Evolutionary conservation across 2,888 invertebrate species (phyloP).

Genomic region (Parnassius glacialis): DNA sequence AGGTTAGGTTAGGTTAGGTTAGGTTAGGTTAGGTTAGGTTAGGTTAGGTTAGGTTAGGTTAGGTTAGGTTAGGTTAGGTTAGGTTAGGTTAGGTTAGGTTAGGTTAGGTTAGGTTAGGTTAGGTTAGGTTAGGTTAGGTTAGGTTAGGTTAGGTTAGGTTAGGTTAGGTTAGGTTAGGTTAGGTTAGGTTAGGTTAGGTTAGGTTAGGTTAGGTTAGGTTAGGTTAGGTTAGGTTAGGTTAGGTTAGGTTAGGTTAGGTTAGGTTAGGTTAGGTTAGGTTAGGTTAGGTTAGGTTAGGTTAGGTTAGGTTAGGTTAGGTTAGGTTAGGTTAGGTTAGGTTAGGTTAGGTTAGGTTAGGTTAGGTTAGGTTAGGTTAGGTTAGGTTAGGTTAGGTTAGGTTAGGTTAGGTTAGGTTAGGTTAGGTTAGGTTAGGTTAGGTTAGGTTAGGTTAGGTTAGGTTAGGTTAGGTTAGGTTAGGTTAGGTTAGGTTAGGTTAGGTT

Average conservation of each 20-base stretch:
- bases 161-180: slow-evolving; percentile 22
- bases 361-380: neutral
- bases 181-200: slow-evolving; percentile 7
- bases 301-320: slow-evolving; percentile 22
- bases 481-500: slow-evolving; percentile 25
- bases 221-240: neutral
- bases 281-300: slow-evolving; percentile 21
- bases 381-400: slow-evolving; percentile 26
- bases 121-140: slow-evolving; percentile 12
- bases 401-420: slow-evolving; percentile 12
- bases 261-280: slow-evolving; percentile 12
- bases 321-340: slow-evolving; percentile 7
- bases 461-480: slow-evolving; percentile 7
- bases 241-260: slow-evolving; percentile 26
- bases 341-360: slow-evolving; percentile 25
- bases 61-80: slow-evolving; percentile 25
- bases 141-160: slow-evolving; percentile 21
- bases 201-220: slow-evolving; percentile 25
- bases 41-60: slow-evolving; percentile 7
- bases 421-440: slow-evolving; percentile 21
- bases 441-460: slow-evolving; percentile 22
- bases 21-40: slow-evolving; percentile 22
- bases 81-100: neutral
- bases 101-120: slow-evolving; percentile 26
- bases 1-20: slow-evolving; percentile 21